Conservation (phyloP, 2,888 invertebrate species). For the Beris morrisii region DNA sequence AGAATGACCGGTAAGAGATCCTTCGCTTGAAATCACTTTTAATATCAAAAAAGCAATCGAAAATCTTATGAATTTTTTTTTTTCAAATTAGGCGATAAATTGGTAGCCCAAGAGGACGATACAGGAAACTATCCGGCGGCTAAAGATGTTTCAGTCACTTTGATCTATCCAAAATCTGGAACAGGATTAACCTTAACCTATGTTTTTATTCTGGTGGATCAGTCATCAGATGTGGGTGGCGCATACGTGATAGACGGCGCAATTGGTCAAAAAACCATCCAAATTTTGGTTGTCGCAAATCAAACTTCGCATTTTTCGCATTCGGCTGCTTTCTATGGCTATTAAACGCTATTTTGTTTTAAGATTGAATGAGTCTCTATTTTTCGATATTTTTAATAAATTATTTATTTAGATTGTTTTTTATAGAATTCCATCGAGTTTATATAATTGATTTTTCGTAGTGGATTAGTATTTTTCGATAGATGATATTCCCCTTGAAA, state of each 20-base stretch:
- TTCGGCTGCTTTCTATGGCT: slow-evolving; percentile 35
- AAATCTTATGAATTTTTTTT: too few species aligned
- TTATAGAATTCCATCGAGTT: slow-evolving; percentile 21
- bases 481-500: too few species aligned
- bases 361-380: slow-evolving; percentile 18
- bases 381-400: slow-evolving; percentile 18
- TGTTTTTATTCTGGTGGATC: slow-evolving; percentile 33
- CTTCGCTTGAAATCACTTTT: too few species aligned
- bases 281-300: slow-evolving; percentile 31
- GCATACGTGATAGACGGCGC: slow-evolving; percentile 33
- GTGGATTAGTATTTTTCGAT: too few species aligned
- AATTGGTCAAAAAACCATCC: slow-evolving; percentile 27
- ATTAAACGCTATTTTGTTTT: slow-evolving; percentile 14
- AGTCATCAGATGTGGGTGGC: slow-evolving; percentile 32
- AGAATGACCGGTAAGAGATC: slow-evolving; percentile 12
- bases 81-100: slow-evolving; percentile 13
- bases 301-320: slow-evolving; percentile 33
- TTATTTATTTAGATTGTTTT: slow-evolving; percentile 20
- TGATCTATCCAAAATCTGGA: slow-evolving; percentile 27
- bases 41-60: too few species aligned
- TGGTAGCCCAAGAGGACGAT: slow-evolving; percentile 19
- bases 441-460: neutral
- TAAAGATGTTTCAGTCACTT: slow-evolving; percentile 27
- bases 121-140: slow-evolving; percentile 29
- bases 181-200: slow-evolving; percentile 21